These are phyloP conservation scores for Ophiodon elongatus DNA, from an alignment of 2,113 vertebrate genomes.

Conservation along the genomic window DNA sequence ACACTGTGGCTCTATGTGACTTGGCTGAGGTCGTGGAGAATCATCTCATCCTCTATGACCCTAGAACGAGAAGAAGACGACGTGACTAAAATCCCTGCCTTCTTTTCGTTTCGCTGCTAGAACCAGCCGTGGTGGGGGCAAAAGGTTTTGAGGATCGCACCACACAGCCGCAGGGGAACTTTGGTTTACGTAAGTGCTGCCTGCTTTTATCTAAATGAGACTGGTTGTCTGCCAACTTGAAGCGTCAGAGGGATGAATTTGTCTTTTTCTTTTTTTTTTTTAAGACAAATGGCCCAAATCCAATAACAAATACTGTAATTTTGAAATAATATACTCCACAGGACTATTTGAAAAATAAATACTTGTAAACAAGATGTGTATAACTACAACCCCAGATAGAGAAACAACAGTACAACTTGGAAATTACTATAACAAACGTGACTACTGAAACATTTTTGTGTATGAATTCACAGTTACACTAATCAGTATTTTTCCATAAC, in stretches of 20 bases:
- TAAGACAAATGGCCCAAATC: not conserved
- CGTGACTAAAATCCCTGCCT: conserved; percentile 6
- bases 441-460: not conserved
- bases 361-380: not conserved
- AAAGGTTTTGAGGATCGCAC: conserved; percentile 69
- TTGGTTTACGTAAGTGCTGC: conserved; percentile 75
- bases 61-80: not conserved
- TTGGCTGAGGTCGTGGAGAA: not conserved
- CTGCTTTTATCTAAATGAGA: conserved; percentile 45
- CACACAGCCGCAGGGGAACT: conserved; percentile 46
- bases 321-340: not conserved
- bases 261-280: not conserved
- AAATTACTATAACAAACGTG: not conserved
- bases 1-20: not conserved
- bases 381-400: not conserved
- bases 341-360: not conserved
- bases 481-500: not conserved
- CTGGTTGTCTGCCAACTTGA: conserved; percentile 14
- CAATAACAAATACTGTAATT: not conserved
- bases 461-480: not conserved
- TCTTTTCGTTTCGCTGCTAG: conserved; percentile 75
- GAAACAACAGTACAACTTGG: not conserved
- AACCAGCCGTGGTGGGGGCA: conserved; percentile 65
- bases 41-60: not conserved
- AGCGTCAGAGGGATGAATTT: not conserved